A percentile compares a stretch with the other conserved stretches of the same genome.
Evolutionary conservation across 2,888 invertebrate species (phyloP).

Genomic region (Eristalinus sepulchralis): DNA sequence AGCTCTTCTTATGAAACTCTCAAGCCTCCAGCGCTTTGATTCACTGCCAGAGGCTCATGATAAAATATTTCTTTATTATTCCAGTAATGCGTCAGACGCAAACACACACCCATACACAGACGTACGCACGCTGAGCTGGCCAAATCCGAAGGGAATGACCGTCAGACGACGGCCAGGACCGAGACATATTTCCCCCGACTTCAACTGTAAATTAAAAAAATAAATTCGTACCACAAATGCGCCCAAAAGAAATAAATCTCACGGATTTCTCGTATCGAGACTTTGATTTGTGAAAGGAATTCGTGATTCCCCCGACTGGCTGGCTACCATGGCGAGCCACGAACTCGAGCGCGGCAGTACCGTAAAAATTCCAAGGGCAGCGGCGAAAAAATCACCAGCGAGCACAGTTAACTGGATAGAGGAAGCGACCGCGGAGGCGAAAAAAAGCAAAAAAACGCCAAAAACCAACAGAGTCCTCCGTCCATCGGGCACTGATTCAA

Average conservation of each 20-base stretch:
- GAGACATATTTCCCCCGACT: conserved; percentile 58
- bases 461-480: conserved; percentile 15
- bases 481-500: conserved; percentile 8
- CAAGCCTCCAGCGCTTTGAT: conserved; percentile 31
- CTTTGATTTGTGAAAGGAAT: conserved; percentile 72
- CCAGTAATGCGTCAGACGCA: conserved; percentile 54
- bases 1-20: conserved; percentile 30
- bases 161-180: conserved; percentile 64
- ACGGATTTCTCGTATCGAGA: conserved; percentile 69
- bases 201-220: conserved; percentile 69
- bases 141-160: conserved; percentile 61
- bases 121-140: background rate
- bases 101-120: background rate
- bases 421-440: conserved; percentile 16
- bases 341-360: conserved; percentile 45
- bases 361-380: conserved; percentile 70
- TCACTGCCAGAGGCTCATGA: conserved; percentile 52
- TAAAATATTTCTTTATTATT: conserved; percentile 73
- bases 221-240: conserved; percentile 49
- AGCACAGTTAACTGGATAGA: conserved; percentile 41
- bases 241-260: conserved; percentile 69
- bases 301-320: conserved; percentile 55
- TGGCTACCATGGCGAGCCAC: conserved; percentile 28
- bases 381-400: conserved; percentile 31
- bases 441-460: background rate